Evolutionary conservation across 2,113 vertebrate species (phyloP).

Genomic region (Pachycephala philippinensis): DNA sequence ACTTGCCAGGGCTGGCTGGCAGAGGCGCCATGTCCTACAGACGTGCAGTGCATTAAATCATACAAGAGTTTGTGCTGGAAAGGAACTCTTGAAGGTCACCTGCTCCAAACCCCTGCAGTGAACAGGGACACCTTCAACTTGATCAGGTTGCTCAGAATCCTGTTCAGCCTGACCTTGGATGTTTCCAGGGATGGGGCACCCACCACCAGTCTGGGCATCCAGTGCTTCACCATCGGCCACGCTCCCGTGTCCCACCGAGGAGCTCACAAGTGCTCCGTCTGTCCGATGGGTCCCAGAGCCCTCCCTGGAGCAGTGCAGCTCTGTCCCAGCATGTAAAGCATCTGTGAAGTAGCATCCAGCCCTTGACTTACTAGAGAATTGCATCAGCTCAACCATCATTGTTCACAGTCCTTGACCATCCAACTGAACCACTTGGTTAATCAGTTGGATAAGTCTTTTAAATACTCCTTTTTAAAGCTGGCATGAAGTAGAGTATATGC

Average conservation of each 20-base stretch:
- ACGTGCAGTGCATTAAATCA: no score
- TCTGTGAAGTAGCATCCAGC: background rate
- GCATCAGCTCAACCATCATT: background rate
- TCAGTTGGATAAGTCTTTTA: background rate
- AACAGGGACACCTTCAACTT: no score
- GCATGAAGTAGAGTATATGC: background rate
- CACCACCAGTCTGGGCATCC: background rate
- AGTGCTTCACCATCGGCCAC: background rate
- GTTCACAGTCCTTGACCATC: background rate
- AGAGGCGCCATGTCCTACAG: background rate
- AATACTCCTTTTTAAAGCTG: background rate
- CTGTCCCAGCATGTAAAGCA: background rate
- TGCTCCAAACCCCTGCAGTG: fast-evolving
- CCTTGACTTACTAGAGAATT: background rate
- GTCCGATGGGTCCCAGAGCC: background rate
- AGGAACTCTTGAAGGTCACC: background rate
- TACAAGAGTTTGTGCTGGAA: background rate
- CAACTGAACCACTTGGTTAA: background rate
- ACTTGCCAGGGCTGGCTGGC: background rate
- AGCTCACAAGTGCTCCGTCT: background rate
- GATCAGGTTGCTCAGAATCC: background rate
- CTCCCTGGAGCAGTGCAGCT: background rate
- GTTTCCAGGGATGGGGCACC: background rate
- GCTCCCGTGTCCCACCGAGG: fast-evolving
- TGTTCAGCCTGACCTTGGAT: background rate